Evolutionary conservation across 37 sponge, comb jelly and placozoan genomes (phyloP), one percentile per base, ranked within the genome.

Genomic region (Cliona cf. orientalis): DNA sequence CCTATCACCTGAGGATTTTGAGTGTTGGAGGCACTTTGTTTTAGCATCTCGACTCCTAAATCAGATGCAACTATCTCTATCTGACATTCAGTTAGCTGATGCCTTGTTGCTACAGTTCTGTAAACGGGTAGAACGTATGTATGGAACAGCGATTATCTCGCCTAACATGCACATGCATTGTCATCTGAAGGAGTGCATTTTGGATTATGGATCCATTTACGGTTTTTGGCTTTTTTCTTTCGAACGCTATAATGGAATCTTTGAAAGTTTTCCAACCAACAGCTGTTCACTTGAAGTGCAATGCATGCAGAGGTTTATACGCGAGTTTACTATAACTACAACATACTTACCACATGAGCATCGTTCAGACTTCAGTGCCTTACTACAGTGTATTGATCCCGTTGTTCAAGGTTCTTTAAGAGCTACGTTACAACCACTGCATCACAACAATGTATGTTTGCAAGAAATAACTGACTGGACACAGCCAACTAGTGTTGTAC

Each of bases 1-100:
- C 65, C 62, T 89, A 17, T 29, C 76, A 37, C 23, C n/a, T 35
- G 73, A 76, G 34, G 79, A 89, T 46, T 37, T 83, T n/a, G 74
- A 78, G 41, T 83, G 78, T 44, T 89, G 90, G 90, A 33, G 69
- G 1, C 69, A 72, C 44, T 79, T 84, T 84, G 85, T 83, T 32
- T 38, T 80, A 37, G 90, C 90, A 31, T 90, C 80, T 49, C 53
- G 71, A 42, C n/a, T 70, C n/a, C 65, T 88, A 42, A 70, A 61
- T 39, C 65, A 84, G 61, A 26, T 43, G 5, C 21, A 22, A 11
- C 9, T 84, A 1, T 41, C 42, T 42, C 1, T 5, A 3, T 28
- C 22, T 56, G 79, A 85, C 45, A 22, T 69, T 4, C 6, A 7
- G 6, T 39, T 85, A 31, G 86, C 86, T 26, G 72, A 85, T 77